Evolutionary conservation across 1,140 invertebrate species (phyloP).

Genomic region (Zaprionus taronus): DNA sequence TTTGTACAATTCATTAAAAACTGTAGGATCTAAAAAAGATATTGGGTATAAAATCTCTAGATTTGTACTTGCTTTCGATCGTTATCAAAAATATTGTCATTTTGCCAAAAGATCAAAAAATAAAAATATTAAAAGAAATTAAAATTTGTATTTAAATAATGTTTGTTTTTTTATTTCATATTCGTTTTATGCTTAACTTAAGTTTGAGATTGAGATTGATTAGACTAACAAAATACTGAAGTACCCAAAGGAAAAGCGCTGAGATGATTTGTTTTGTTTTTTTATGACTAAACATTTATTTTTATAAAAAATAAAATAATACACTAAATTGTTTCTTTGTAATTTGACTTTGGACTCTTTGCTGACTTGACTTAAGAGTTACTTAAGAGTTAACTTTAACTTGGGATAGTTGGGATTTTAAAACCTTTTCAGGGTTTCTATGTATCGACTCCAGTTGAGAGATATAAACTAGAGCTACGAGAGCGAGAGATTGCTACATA

Average conservation of each 20-base stretch:
- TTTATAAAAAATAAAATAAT: constrained; percentile 59
- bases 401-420: constrained; percentile 60
- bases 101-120: constrained; percentile 48
- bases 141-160: constrained; percentile 30
- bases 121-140: constrained; percentile 28
- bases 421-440: constrained; percentile 77
- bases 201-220: constrained; percentile 19
- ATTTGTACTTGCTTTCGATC: constrained; percentile 79
- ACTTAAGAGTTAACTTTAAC: constrained; percentile 36
- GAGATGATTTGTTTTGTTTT: constrained; percentile 5
- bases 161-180: constrained; percentile 55
- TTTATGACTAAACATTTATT: constrained; percentile 61
- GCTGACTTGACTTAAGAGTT: constrained; percentile 64
- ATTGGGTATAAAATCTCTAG: constrained; percentile 62
- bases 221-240: constrained; percentile 67
- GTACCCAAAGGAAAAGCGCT: constrained; percentile 46
- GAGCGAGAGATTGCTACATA: constrained; percentile 23
- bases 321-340: constrained; percentile 54
- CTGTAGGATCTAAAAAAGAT: constrained; percentile 32
- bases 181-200: constrained; percentile 34
- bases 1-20: constrained; percentile 31
- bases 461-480: constrained; percentile 23
- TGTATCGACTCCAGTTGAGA: constrained; percentile 34
- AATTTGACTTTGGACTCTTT: constrained; percentile 76
- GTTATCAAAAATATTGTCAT: constrained; percentile 79